Conservation (phyloP, 2,797 vertebrate genomes). For the Anguilla megastoma region DNA sequence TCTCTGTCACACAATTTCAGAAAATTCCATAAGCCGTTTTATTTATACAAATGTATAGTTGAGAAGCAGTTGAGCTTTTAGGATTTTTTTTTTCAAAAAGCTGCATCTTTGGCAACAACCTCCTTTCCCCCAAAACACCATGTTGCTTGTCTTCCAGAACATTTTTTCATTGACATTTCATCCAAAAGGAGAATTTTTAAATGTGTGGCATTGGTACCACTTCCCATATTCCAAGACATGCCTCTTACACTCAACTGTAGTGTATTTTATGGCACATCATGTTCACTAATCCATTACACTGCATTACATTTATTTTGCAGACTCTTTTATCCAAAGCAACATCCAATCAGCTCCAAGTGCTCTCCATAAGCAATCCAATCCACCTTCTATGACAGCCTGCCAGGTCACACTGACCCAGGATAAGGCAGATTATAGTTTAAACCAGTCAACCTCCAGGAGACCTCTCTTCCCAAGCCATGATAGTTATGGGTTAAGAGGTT, state of each 20-base stretch:
- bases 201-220: conserved; percentile 33
- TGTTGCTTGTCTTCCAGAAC: conserved; percentile 50
- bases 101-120: conserved; percentile 42
- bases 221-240: conserved; percentile 10
- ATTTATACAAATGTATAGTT: not conserved
- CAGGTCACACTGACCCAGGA: not conserved
- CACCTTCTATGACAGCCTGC: not conserved
- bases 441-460: not conserved
- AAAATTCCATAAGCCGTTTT: not conserved
- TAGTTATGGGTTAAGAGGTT: not conserved
- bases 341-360: not conserved
- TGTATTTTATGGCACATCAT: not conserved
- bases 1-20: not conserved
- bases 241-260: not conserved
- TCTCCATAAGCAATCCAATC: not conserved
- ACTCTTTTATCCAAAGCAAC: not conserved
- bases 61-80: not conserved
- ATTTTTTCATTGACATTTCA: conserved; percentile 50
- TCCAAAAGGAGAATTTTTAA: conserved; percentile 56
- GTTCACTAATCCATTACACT: not conserved
- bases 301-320: too few relatives aligned
- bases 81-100: conserved; percentile 48
- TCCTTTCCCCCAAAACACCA: conserved; percentile 43
- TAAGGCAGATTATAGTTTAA: not conserved
- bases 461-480: not conserved